A percentile compares a stretch with the other conserved stretches of the same genome.
Conservation (phyloP, 37 sponge, comb jelly and placozoan genomes). For the Diacarnus erythraeanus region DNA sequence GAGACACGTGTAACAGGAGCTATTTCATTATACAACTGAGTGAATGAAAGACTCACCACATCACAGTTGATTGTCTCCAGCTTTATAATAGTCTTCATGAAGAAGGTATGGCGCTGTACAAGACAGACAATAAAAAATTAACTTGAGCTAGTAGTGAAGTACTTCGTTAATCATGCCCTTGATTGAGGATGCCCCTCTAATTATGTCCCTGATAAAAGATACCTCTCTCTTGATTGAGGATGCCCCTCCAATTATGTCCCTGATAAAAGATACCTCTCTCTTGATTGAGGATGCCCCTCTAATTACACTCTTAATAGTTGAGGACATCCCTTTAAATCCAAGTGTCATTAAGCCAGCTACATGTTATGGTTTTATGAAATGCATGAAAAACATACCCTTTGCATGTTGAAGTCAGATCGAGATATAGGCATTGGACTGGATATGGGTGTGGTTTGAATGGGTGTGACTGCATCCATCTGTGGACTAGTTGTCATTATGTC, state of each 20-base stretch:
- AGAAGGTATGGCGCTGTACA: conserved; percentile 61
- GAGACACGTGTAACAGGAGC: not conserved
- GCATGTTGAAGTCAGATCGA: conserved; percentile 22
- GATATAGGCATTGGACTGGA: not conserved
- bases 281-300: too few species aligned
- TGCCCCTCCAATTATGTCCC: too few species aligned
- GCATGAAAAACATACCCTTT: conserved; percentile 14
- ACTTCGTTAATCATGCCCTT: too few species aligned
- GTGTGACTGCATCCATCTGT: not conserved
- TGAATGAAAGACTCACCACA: conserved; percentile 55
- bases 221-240: too few species aligned
- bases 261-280: too few species aligned
- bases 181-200: too few species aligned
- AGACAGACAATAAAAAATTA: not conserved
- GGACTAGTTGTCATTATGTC: not conserved
- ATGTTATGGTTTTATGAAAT: not conserved
- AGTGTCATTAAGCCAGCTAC: too few species aligned
- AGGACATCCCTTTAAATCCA: too few species aligned
- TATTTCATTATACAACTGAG: not conserved
- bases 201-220: too few species aligned
- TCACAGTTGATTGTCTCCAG: conserved; percentile 56
- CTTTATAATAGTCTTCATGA: conserved; percentile 70
- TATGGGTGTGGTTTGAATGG: not conserved
- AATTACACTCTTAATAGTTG: too few species aligned
- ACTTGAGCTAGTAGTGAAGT: not conserved